phyloP scores from a whole-genome alignment of 2,113 vertebrate species.

The Ophthalmotilapia sp. region DNA sequence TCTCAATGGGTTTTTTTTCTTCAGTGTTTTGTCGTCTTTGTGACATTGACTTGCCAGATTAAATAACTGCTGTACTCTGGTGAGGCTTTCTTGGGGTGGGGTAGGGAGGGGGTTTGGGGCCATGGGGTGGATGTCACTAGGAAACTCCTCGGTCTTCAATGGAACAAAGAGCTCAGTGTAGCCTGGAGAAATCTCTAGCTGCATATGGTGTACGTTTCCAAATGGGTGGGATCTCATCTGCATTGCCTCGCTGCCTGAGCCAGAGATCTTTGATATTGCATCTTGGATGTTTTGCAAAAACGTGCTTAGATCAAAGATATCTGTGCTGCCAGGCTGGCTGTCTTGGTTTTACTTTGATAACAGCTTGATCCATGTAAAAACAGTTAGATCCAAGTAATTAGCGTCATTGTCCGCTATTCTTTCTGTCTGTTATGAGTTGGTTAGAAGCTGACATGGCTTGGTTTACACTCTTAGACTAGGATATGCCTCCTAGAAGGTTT shows the following conservation, averaged over 20 bases:
- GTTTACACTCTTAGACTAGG: not conserved
- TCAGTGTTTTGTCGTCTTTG: not conserved
- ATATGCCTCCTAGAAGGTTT: not conserved
- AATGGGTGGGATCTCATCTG: slow-evolving; percentile 35
- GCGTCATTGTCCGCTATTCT: not conserved
- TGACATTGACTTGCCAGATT: slow-evolving; percentile 16
- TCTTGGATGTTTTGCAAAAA: slow-evolving; percentile 22
- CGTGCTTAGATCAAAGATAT: slow-evolving; percentile 11
- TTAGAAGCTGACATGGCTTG: not conserved
- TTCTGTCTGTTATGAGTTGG: not conserved
- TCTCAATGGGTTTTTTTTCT: not conserved
- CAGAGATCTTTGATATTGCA: slow-evolving; percentile 27
- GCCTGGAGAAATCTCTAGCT: slow-evolving; percentile 28
- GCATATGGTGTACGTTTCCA: slow-evolving; percentile 35
- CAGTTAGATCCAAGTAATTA: not conserved
- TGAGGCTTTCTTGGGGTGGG: not conserved
- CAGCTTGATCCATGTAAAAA: not conserved
- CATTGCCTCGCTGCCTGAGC: not conserved
- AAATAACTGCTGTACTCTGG: slow-evolving; percentile 31
- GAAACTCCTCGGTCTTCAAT: not conserved
- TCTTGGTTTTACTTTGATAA: not conserved
- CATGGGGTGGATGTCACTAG: not conserved
- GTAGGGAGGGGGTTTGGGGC: not conserved
- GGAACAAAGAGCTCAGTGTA: slow-evolving; percentile 48
- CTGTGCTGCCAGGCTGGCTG: not conserved